phyloP scores from a whole-genome alignment of 1,140 invertebrate species.

The Caenorhabditis remanei region DNA sequence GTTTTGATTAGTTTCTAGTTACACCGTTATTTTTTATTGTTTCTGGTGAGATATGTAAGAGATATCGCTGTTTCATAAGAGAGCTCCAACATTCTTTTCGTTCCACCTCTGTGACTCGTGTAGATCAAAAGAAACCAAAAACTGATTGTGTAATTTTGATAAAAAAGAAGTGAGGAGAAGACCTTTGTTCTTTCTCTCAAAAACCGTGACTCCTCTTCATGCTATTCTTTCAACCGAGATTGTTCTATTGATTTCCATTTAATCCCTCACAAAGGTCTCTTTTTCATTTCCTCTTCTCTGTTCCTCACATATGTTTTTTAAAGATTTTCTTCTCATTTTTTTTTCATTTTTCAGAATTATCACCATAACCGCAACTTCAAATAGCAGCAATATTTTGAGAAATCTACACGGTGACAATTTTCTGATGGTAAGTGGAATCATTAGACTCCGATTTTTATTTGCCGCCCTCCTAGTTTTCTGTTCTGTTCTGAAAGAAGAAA shows the following conservation, averaged over 20 bases:
- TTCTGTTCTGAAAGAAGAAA: background rate
- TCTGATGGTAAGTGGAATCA: conserved; percentile 31
- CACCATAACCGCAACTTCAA: conserved; percentile 20
- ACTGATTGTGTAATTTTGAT: background rate
- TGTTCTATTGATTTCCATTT: conserved; percentile 33
- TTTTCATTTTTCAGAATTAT: background rate
- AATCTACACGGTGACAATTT: conserved; percentile 50
- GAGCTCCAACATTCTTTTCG: too few relatives aligned
- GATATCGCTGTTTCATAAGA: too few relatives aligned
- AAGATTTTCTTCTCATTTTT: background rate
- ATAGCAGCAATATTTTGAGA: conserved; percentile 32
- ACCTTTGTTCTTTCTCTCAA: conserved; percentile 1
- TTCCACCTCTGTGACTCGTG: too few relatives aligned
- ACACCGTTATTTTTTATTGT: too few relatives aligned
- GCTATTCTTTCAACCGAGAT: background rate
- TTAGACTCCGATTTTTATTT: background rate
- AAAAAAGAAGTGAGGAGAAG: background rate
- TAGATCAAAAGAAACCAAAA: too few relatives aligned
- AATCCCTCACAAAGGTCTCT: background rate
- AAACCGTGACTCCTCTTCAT: conserved; percentile 7
- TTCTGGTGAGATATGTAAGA: too few relatives aligned
- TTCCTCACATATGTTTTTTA: background rate
- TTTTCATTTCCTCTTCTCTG: background rate
- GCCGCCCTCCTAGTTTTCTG: background rate
- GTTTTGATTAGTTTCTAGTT: too few relatives aligned